These are phyloP conservation scores for Lucifuga dentata DNA, from an alignment of 2,113 vertebrate genomes.

Conservation along the genomic window DNA sequence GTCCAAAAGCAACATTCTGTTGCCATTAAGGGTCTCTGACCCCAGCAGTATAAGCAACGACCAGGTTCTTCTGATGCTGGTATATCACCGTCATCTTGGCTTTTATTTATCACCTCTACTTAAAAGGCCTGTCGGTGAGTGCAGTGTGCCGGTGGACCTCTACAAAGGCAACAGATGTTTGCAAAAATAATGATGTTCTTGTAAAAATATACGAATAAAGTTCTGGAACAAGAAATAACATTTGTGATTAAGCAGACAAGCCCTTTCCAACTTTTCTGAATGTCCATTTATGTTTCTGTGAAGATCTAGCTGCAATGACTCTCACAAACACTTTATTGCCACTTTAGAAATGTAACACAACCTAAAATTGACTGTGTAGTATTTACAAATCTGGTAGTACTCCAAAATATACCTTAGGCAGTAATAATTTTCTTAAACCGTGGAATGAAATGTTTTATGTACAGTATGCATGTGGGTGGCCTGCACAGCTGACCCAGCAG, in stretches of 20 bases:
- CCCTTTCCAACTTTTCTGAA: neutral
- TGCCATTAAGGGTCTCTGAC: slow-evolving; percentile 51
- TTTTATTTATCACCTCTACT: slow-evolving; percentile 40
- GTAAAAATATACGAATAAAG: neutral
- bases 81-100: slow-evolving; percentile 53
- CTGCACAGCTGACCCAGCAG: slow-evolving; percentile 34
- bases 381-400: neutral
- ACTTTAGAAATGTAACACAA: too few relatives aligned
- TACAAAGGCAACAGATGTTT: slow-evolving; percentile 22
- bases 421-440: neutral
- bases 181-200: neutral
- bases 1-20: slow-evolving; percentile 58
- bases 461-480: slow-evolving; percentile 48
- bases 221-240: neutral
- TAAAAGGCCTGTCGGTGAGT: neutral
- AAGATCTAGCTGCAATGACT: neutral
- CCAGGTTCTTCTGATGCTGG: slow-evolving; percentile 33
- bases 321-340: neutral
- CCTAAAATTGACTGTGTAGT: too few relatives aligned
- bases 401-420: neutral
- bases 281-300: neutral
- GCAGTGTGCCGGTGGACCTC: neutral
- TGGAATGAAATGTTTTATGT: slow-evolving; percentile 7
- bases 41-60: slow-evolving; percentile 41
- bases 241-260: neutral